Base-by-base conservation (phyloP, 1,140 invertebrate species). In the Leptinotarsa defecta region DNA sequence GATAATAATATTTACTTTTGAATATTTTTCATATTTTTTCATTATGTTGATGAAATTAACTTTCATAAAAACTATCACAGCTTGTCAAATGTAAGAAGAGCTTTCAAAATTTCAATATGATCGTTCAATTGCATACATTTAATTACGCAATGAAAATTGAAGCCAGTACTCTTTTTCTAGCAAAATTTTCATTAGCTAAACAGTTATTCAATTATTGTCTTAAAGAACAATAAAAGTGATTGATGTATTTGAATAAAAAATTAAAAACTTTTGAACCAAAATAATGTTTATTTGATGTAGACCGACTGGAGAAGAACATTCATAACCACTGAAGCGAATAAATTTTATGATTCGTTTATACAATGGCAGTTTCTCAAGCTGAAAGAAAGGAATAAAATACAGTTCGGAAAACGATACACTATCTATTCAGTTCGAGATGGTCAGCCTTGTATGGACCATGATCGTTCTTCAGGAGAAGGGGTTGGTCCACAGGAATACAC, bases 361-460 rank as follows among this genome's bases (percentile, higher is more conserved):
- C 89, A 93, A 62, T 99, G 98, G 98, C 98, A 99, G 86, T 99
- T 97, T 85, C 85, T 94, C 73, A 92, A 93, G 78, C 87, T 99
- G n/a, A 96, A 95, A 84, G 91, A 92, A 74, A 89, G 90, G 74
- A 94, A 96, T 74, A 98, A 97, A 87, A 92, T 99, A 48, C 92
- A 96, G 86, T 99, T 96, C 90, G 98, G 98, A 34, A 99, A 99
- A 88, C 89, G 98, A 71, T 96, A 99, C 83, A 98, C 97, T 13
- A 96, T 99, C 78, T 99, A 93, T 87, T 99, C 98, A 1, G 97
- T 98, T 2, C 92, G 94, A 82, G 98, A 99, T 88, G 92, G 93
- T 48, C 98, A 99, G 85, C 98, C 98, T 3, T 99, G 98, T 85
- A 99, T 99, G 98, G 98, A 99, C 87, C 98, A 99, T 86, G 98